Evolutionary conservation across 1,140 invertebrate genomes (phyloP), one percentile per base, ranked within the genome.

Genomic region (Formica selysi): DNA sequence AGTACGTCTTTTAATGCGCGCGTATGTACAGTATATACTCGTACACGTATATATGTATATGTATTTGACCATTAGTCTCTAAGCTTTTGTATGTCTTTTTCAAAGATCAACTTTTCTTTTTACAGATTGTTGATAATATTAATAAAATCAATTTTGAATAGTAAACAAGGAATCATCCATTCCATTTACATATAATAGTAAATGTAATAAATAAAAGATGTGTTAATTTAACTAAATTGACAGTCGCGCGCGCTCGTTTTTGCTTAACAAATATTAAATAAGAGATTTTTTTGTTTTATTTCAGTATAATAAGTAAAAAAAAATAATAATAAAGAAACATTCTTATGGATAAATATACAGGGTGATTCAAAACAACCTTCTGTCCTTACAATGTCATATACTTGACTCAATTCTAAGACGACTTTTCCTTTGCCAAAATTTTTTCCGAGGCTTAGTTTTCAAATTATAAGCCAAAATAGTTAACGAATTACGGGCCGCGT

Each of bases 61-160:
- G 16, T 88, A 83, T 57, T 41, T 51, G 29, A 54, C 26, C 36
- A 13, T 76, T 26, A 38, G n/a, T 65, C 65, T 85, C 68, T 51
- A 76, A 68, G 19, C 54, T 11, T 29, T 71, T 22, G 29, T 68
- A 76, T 79, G 83, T 32, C 8, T 32, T 13, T 19, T 54, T 26
- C 41, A 19, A 7, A 54, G 64, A 67, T 67, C 16, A 3, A 26
- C 5, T 36, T 38, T 2, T 59, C 29, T 11, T 62, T 54, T n/a
- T 26, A n/a, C 3, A 5, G 26, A 36, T 29, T n/a, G 19, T 13
- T 16, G 48, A 73, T 70, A 70, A 29, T 32, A 32, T 38, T 8
- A 11, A 36, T 70, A 29, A 1, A 22, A 44, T 81, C 26, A n/a
- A 73, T 41, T 44, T 44, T 57, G 16, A 29, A 22, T 4, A 80